A percentile compares a stretch with the other conserved stretches of the same genome.
These are phyloP conservation scores for Microcebus ravelobensis DNA, from an alignment of 2,113 vertebrate species.

Conservation along the genomic window DNA sequence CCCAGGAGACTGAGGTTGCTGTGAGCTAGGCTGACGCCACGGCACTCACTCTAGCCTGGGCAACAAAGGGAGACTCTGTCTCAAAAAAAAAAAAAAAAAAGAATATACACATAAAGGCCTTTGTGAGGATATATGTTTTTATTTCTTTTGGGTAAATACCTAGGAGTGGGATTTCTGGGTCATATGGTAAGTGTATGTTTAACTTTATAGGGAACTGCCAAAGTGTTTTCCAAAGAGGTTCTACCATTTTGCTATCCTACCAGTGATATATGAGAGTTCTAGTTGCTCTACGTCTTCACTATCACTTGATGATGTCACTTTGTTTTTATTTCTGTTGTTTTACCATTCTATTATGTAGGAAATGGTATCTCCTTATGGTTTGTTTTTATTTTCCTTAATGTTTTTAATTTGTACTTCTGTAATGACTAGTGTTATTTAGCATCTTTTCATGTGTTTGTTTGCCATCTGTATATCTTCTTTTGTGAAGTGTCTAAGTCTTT, in stretches of 20 bases:
- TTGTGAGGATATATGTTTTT: neutral
- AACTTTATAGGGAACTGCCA: neutral
- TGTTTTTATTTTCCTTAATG: neutral
- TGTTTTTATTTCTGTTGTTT: neutral
- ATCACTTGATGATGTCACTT: neutral
- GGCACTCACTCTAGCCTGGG: too few species aligned
- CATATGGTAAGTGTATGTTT: neutral
- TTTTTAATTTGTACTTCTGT: constrained; percentile 5
- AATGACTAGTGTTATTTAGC: neutral
- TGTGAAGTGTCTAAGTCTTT: neutral
- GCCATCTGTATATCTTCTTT: neutral
- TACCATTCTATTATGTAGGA: neutral
- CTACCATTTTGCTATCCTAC: neutral
- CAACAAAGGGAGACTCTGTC: too few species aligned
- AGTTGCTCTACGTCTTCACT: neutral
- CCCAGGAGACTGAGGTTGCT: too few species aligned
- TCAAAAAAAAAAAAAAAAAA: too few species aligned
- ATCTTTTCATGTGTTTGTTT: neutral
- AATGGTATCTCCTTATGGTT: neutral
- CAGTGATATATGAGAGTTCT: neutral
- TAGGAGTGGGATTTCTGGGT: neutral
- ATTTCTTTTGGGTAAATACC: neutral
- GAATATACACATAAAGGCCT: neutral
- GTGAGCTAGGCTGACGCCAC: too few species aligned
- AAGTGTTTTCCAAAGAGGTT: neutral